Percentiles rank a stretch among this genome's conserved stretches.
Evolutionary conservation across 2,888 invertebrate species (phyloP).

Genomic region (Watsonalla binaria): DNA sequence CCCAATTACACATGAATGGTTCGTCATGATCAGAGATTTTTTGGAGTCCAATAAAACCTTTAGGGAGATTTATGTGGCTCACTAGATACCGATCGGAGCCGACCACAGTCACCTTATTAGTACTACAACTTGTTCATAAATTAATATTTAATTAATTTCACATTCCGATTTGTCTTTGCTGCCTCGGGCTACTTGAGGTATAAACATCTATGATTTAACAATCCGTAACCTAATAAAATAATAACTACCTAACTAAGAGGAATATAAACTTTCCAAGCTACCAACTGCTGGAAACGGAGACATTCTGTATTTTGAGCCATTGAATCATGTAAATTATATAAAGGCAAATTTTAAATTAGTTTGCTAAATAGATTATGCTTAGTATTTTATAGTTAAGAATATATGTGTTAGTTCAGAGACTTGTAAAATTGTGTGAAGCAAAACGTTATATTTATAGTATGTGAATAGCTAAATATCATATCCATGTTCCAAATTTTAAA

Average conservation of each 20-base stretch:
- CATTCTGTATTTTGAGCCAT: too few species aligned
- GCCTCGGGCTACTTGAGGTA: background rate
- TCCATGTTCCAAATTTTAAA: too few species aligned
- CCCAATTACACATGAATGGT: constrained; percentile 75
- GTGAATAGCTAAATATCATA: too few species aligned
- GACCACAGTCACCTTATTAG: constrained; percentile 54
- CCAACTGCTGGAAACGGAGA: background rate
- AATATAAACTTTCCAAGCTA: background rate
- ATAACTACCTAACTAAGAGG: background rate
- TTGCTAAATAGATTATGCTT: too few species aligned
- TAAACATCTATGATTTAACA: background rate
- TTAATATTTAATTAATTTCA: constrained; percentile 34
- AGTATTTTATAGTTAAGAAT: too few species aligned
- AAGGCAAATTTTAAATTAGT: too few species aligned
- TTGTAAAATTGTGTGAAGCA: too few species aligned
- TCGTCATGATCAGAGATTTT: constrained; percentile 72
- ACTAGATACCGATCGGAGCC: constrained; percentile 47
- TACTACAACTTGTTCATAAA: constrained; percentile 52
- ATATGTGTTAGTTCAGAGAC: too few species aligned
- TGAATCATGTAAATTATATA: too few species aligned
- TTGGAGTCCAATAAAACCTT: constrained; percentile 64
- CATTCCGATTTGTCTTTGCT: background rate
- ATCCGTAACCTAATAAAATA: background rate
- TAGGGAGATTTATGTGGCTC: constrained; percentile 58
- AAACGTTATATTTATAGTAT: too few species aligned